Evolutionary conservation across 2,113 vertebrate genomes (phyloP).

Genomic region (Grallaria varia): DNA sequence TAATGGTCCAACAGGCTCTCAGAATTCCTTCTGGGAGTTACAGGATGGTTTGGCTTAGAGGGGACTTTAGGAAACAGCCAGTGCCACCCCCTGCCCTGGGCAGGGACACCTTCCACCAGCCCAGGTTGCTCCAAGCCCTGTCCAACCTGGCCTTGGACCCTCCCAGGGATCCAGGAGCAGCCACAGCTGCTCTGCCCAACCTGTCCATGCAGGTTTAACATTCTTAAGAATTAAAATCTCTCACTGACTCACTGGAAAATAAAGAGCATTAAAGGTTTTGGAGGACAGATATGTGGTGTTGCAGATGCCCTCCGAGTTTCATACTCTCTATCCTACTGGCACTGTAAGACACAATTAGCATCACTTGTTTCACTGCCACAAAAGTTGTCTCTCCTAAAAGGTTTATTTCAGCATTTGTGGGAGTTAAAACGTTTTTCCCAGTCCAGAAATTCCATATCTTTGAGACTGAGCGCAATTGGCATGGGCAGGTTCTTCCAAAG

Average conservation of each 20-base stretch:
- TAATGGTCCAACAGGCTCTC: not conserved
- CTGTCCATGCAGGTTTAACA: not conserved
- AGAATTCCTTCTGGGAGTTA: not conserved
- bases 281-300: not conserved
- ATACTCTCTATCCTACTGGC: not conserved
- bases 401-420: not conserved
- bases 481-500: not conserved
- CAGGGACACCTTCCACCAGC: not conserved
- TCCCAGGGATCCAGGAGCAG: not conserved
- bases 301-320: not conserved
- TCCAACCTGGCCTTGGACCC: not conserved
- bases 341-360: not conserved
- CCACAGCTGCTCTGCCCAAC: not conserved
- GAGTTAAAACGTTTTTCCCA: not conserved
- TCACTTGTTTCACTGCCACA: not conserved
- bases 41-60: not conserved
- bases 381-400: not conserved
- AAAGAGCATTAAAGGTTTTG: not conserved
- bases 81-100: not conserved
- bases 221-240: not conserved
- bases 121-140: rapidly evolving
- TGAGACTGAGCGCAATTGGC: not conserved
- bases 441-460: not conserved
- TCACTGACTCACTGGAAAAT: not conserved
- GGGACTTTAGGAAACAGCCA: not conserved